Conservation (phyloP, 2,797 vertebrate genomes). For the Scomberomorus guttatus region DNA sequence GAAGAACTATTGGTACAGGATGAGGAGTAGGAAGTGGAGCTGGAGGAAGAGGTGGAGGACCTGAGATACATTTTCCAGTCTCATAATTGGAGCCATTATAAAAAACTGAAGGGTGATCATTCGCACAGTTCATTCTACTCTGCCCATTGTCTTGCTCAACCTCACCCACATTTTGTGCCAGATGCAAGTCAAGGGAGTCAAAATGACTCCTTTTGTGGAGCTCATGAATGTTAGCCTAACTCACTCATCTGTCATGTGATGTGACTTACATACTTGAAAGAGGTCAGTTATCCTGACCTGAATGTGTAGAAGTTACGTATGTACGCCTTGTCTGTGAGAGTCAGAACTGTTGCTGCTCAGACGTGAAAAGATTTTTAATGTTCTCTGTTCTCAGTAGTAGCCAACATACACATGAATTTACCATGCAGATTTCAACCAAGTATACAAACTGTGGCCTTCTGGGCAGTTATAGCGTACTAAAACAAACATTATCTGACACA, state of each 20-base stretch:
- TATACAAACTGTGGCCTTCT: conserved; percentile 5
- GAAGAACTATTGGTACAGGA: conserved; percentile 12
- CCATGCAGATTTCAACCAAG: conserved; percentile 12
- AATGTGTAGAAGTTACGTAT: conserved; percentile 9
- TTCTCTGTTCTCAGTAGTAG: conserved; percentile 12
- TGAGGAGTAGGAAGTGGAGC: conserved; percentile 4
- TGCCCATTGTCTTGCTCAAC: conserved; percentile 4
- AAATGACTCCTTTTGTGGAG: conserved; percentile 5
- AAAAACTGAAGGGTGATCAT: conserved; percentile 16
- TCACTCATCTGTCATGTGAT: conserved; percentile 27
- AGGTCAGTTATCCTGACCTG: conserved; percentile 25
- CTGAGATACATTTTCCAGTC: not conserved
- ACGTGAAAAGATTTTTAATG: conserved; percentile 1
- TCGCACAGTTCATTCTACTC: conserved; percentile 1
- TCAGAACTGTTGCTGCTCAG: conserved; percentile 45
- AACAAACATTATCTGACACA: conserved; percentile 14
- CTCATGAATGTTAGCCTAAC: conserved; percentile 46
- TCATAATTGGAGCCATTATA: not conserved
- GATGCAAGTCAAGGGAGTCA: conserved; percentile 1
- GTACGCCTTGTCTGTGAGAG: conserved; percentile 3
- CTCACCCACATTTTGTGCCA: conserved; percentile 20
- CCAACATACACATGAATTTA: conserved; percentile 6
- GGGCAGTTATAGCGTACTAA: conserved; percentile 9
- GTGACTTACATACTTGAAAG: conserved; percentile 53
- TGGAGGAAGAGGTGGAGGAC: conserved; percentile 14